These are phyloP conservation scores for Pterostichus niger DNA, from an alignment of 2,888 invertebrate genomes.

Conservation along the genomic window DNA sequence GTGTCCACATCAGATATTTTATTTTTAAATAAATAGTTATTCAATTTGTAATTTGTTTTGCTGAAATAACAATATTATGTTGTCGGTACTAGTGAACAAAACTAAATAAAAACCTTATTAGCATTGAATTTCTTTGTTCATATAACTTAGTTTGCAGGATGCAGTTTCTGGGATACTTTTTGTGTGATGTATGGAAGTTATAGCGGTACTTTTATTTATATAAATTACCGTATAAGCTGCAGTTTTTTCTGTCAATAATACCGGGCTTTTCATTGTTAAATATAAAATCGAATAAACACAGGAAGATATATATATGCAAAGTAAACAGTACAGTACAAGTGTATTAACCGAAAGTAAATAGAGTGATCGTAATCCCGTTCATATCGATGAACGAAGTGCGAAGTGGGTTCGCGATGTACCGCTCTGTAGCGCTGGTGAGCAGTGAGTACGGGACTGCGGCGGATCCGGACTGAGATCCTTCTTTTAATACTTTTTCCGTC, in stretches of 20 bases:
- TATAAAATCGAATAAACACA: neutral
- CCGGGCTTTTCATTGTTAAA: neutral
- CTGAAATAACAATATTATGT: too few relatives aligned
- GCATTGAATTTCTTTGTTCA: too few relatives aligned
- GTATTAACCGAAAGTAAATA: neutral
- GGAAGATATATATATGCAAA: slow-evolving; percentile 15
- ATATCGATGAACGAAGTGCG: neutral
- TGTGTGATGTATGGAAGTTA: too few relatives aligned
- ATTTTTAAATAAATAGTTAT: too few relatives aligned
- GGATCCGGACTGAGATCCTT: slow-evolving; percentile 65
- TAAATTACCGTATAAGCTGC: neutral
- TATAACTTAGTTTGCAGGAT: too few relatives aligned
- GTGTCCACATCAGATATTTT: too few relatives aligned
- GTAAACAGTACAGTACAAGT: neutral
- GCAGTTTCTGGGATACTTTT: too few relatives aligned
- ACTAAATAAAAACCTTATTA: too few relatives aligned
- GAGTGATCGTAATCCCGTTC: neutral
- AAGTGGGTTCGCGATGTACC: neutral
- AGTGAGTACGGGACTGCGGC: slow-evolving; percentile 53
- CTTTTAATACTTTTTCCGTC: slow-evolving; percentile 67
- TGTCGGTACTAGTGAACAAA: too few relatives aligned
- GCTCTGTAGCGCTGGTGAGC: neutral
- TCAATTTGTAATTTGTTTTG: too few relatives aligned
- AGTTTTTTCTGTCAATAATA: neutral
- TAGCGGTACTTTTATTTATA: neutral